Evolutionary conservation across 2,888 invertebrate species (phyloP).

Genomic region (Apodemia duryi): DNA sequence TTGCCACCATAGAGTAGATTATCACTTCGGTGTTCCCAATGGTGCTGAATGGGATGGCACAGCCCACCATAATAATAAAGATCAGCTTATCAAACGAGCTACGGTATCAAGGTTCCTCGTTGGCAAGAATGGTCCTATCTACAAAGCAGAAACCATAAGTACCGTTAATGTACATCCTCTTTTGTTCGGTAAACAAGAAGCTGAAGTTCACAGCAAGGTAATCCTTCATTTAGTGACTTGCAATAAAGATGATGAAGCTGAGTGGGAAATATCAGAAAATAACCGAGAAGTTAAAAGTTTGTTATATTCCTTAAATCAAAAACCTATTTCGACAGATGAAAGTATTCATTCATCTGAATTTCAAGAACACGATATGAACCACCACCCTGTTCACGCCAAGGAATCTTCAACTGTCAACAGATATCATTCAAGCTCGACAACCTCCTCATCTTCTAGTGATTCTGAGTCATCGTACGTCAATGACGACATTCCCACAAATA

Average conservation of each 20-base stretch:
- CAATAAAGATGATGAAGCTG: slow-evolving; percentile 53
- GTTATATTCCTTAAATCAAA: slow-evolving; percentile 68
- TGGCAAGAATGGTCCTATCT: slow-evolving; percentile 79
- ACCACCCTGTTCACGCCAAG: slow-evolving; percentile 44
- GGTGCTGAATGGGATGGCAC: slow-evolving; percentile 72
- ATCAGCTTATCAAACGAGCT: slow-evolving; percentile 77
- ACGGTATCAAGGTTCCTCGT: slow-evolving; percentile 79
- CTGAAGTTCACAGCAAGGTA: slow-evolving; percentile 81
- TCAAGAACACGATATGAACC: slow-evolving; percentile 42
- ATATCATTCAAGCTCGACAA: slow-evolving; percentile 33
- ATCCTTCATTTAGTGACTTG: slow-evolving; percentile 67
- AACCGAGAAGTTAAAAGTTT: slow-evolving; percentile 71
- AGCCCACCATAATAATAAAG: slow-evolving; percentile 66
- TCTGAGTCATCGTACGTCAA: slow-evolving; percentile 56
- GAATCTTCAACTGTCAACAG: slow-evolving; percentile 40
- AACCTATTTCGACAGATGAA: slow-evolving; percentile 47
- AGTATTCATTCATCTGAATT: slow-evolving; percentile 49
- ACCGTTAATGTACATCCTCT: slow-evolving; percentile 80
- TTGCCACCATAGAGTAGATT: slow-evolving; percentile 80
- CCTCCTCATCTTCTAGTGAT: slow-evolving; percentile 45
- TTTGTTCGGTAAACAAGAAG: slow-evolving; percentile 78
- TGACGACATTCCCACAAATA: slow-evolving; percentile 54
- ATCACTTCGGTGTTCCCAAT: slow-evolving; percentile 82
- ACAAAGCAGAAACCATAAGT: slow-evolving; percentile 81
- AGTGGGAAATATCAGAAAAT: slow-evolving; percentile 59